A percentile compares a stretch with the other conserved stretches of the same genome.
Conservation (phyloP, 2,113 vertebrate species). For the Heliornis fulica region DNA sequence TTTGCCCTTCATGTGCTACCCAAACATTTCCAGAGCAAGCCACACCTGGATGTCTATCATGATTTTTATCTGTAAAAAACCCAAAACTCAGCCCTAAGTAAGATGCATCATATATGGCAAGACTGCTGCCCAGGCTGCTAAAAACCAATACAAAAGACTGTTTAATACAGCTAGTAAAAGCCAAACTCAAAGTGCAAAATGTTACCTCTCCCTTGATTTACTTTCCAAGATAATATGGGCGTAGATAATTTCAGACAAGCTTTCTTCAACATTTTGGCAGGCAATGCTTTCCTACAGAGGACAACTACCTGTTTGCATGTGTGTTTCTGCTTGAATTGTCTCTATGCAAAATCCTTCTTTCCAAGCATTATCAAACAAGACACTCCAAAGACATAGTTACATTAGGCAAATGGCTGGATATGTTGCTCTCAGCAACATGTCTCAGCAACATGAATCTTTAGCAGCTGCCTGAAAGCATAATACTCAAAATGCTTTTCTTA, state of each 20-base stretch:
- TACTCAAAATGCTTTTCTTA: neutral
- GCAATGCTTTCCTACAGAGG: neutral
- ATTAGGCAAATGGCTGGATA: neutral
- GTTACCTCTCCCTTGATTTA: neutral
- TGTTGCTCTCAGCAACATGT: too few relatives aligned
- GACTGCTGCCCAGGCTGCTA: neutral
- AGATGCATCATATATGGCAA: neutral
- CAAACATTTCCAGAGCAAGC: neutral
- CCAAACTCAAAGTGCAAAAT: neutral
- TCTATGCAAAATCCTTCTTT: neutral
- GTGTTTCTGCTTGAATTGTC: neutral
- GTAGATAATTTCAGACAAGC: neutral
- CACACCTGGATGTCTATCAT: neutral
- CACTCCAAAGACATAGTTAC: neutral
- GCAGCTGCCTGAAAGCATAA: neutral
- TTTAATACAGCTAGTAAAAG: conserved; percentile 2
- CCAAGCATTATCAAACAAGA: neutral
- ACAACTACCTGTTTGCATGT: neutral
- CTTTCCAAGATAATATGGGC: neutral
- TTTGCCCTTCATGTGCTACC: neutral
- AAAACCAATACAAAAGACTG: neutral
- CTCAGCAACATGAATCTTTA: too few relatives aligned
- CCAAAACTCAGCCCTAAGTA: neutral
- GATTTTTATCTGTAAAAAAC: neutral
- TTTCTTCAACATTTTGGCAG: neutral